A percentile compares a stretch with the other conserved stretches of the same genome.
Conservation (phyloP, 2,113 vertebrate genomes). For the Vicugna pacos region DNA sequence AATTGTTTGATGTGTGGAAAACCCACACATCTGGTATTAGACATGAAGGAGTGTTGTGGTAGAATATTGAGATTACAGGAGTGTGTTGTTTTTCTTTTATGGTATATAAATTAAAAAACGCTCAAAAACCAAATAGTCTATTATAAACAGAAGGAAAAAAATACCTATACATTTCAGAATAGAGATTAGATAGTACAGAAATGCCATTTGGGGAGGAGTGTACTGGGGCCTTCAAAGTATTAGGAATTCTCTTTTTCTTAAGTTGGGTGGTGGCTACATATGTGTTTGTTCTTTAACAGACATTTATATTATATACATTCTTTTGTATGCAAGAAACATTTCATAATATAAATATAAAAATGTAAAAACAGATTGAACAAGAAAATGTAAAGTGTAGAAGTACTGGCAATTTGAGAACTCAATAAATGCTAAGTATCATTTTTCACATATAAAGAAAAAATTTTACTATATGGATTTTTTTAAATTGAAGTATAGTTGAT, state of each 20-base stretch:
- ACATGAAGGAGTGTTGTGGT: background rate
- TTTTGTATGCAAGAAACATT: background rate
- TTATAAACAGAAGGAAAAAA: constrained; percentile 13
- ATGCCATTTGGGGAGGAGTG: background rate
- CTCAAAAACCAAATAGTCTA: background rate
- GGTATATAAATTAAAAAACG: background rate
- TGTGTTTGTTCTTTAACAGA: background rate
- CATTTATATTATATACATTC: background rate
- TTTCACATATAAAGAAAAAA: background rate
- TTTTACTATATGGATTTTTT: constrained; percentile 67
- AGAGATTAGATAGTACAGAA: background rate
- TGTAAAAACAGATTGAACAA: background rate
- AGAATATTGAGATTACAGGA: background rate
- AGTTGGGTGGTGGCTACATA: background rate
- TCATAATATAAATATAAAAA: constrained; percentile 2
- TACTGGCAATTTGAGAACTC: background rate
- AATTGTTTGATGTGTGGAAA: background rate
- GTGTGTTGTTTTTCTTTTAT: background rate
- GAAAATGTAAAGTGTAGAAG: background rate
- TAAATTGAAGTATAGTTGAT: no score
- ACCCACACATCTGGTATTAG: background rate
- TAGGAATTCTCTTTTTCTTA: background rate
- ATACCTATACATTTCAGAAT: background rate
- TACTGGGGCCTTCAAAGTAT: background rate
- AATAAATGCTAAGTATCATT: background rate